Conservation (phyloP, 2,797 vertebrate genomes). For the Chrosomus eos region DNA sequence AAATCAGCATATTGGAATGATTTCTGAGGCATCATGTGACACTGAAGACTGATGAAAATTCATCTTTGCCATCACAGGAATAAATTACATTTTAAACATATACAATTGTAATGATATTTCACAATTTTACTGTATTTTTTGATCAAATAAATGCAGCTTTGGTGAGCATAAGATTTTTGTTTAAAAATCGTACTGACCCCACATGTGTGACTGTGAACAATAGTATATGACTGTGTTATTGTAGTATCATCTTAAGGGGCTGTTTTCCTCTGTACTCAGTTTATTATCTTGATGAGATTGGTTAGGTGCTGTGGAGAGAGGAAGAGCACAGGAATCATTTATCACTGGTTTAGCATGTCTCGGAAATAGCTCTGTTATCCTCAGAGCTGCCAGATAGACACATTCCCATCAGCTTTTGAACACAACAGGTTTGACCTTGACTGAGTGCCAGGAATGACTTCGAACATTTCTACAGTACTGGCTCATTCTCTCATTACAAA, state of each 20-base stretch:
- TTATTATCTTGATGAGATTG: slow-evolving; percentile 17
- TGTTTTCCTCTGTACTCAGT: not conserved
- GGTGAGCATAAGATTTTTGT: not conserved
- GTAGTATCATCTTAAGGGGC: not conserved
- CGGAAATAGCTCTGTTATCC: not conserved
- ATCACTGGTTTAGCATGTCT: slow-evolving; percentile 14
- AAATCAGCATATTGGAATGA: not conserved
- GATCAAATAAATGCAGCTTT: not conserved
- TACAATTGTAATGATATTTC: not conserved
- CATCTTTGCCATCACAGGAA: not conserved
- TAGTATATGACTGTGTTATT: not conserved
- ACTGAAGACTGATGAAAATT: not conserved
- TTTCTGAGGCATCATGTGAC: not conserved
- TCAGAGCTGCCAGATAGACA: not conserved
- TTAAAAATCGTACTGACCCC: not conserved
- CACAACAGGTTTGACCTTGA: slow-evolving; percentile 14
- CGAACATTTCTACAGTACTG: not conserved
- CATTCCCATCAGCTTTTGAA: slow-evolving; percentile 21
- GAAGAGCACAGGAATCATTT: slow-evolving; percentile 5
- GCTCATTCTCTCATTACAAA: not conserved
- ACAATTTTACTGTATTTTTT: not conserved
- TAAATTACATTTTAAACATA: not conserved
- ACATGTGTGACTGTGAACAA: not conserved
- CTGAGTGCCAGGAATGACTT: not conserved
- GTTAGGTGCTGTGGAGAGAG: not conserved